Evolutionary conservation across 2,113 vertebrate species (phyloP), one percentile per base, ranked within the genome.

Genomic region (Cyanoliseus patagonus): DNA sequence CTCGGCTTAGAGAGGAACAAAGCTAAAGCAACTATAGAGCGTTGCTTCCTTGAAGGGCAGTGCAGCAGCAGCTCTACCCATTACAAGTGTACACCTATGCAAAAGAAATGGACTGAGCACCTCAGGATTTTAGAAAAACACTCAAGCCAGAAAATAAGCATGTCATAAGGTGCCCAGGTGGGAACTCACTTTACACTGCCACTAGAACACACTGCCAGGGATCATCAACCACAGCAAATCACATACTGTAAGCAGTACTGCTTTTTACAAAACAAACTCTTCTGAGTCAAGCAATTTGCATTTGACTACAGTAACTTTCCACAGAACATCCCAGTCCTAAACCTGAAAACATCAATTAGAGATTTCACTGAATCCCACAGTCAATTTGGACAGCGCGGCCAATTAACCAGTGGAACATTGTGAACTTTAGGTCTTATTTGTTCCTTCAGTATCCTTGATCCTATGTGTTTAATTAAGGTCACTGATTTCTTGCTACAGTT

Each of bases 381-480:
- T 17, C 66, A 55, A 5, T 77, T 83, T 76, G 73, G 87, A 81
- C 35, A 73, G 59, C 0, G 3, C 49, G 44, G 31, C 14, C 9
- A 93, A 93, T 80, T 63, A 91, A 68, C 22, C 37, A 30, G 22
- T 14, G 46, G 57, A 90, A 92, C 33, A 67, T 1, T 13, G 31
- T 66, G 62, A 93, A 83, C 78, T 59, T 66, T 0, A 53, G 37
- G 25, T 70, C 47, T 72, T 8, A 47, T 2, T 83, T 10, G 2
- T 74, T 88, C 86, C 63, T 69, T 57, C 53, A 83, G 72, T 7
- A 59, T 88, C 57, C 62, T 82, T 41, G 63, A 64, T n/a, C 44
- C 12, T 12, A 13, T 67, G 83, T 86, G 51, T 88, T 96, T 76
- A 88, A 42, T 80, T 67, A 20, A 62, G 42, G 46, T 73, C 76